These are phyloP conservation scores for Drosophila robusta DNA, from an alignment of 2,888 invertebrate genomes.

Conservation along the genomic window DNA sequence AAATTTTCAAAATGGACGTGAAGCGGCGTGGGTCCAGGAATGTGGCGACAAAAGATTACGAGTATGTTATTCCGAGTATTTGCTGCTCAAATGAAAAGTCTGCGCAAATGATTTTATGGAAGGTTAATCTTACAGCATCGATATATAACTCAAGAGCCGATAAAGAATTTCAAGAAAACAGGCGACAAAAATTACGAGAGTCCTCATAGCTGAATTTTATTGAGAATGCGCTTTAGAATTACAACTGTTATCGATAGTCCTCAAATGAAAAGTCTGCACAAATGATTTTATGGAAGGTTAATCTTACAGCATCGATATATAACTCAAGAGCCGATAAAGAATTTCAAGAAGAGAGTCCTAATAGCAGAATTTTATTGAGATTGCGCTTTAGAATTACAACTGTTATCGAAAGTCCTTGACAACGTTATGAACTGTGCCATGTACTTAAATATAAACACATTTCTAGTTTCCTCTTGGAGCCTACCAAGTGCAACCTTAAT, in stretches of 20 bases:
- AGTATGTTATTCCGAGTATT: conserved; percentile 1
- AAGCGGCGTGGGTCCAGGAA: background rate
- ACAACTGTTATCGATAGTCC: no score
- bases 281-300: background rate
- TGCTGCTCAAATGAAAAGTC: background rate
- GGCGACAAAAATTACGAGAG: no score
- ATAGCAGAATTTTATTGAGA: no score
- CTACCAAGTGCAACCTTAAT: no score
- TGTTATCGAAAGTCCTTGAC: no score
- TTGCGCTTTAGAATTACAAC: no score
- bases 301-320: background rate
- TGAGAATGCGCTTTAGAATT: no score
- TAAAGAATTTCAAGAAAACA: background rate
- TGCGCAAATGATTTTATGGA: background rate
- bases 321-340: background rate
- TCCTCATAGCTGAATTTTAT: no score
- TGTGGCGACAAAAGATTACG: conserved; percentile 10
- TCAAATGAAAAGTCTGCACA: background rate
- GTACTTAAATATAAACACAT: no score
- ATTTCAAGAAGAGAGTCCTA: background rate
- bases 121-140: background rate
- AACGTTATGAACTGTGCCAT: no score
- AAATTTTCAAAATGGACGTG: conserved; percentile 8
- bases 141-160: background rate
- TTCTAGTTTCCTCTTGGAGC: no score